Evolutionary conservation across 2,113 vertebrate species (phyloP).

Genomic region (Laticauda colubrina): DNA sequence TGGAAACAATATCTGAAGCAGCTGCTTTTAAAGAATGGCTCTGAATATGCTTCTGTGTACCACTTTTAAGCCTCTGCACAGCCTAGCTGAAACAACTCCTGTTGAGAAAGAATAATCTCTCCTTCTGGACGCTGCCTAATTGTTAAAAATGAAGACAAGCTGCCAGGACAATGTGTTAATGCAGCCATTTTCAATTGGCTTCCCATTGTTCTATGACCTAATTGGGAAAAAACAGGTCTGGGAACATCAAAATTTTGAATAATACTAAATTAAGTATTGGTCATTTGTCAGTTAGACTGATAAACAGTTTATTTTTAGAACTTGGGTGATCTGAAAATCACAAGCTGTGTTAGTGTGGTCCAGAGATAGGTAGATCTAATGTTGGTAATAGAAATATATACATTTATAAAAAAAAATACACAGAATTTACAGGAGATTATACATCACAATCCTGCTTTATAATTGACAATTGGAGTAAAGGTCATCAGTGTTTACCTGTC

Average conservation of each 20-base stretch:
- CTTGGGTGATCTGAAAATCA: not conserved
- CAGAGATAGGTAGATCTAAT: not conserved
- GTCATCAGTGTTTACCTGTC: constrained; percentile 30
- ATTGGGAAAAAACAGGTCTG: not conserved
- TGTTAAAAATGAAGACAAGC: not conserved
- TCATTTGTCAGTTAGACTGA: constrained; percentile 45
- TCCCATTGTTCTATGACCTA: not conserved
- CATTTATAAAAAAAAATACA: not conserved
- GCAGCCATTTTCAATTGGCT: not conserved
- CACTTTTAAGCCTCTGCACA: not conserved
- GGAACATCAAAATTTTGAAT: not conserved
- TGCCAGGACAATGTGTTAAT: not conserved
- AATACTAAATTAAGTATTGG: constrained; percentile 39
- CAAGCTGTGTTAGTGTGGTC: not conserved
- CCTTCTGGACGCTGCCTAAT: not conserved
- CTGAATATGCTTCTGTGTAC: not conserved
- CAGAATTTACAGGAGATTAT: not conserved
- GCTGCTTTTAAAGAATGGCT: not conserved
- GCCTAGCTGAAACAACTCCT: not conserved
- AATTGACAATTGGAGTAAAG: constrained; percentile 21
- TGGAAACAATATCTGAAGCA: not conserved
- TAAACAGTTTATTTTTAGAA: constrained; percentile 35
- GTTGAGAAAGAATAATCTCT: not conserved
- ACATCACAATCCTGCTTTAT: not conserved
- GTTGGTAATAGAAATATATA: not conserved